Evolutionary conservation across 1,140 invertebrate genomes (phyloP), one percentile per base, ranked within the genome.

Genomic region (Triops longicaudatus): DNA sequence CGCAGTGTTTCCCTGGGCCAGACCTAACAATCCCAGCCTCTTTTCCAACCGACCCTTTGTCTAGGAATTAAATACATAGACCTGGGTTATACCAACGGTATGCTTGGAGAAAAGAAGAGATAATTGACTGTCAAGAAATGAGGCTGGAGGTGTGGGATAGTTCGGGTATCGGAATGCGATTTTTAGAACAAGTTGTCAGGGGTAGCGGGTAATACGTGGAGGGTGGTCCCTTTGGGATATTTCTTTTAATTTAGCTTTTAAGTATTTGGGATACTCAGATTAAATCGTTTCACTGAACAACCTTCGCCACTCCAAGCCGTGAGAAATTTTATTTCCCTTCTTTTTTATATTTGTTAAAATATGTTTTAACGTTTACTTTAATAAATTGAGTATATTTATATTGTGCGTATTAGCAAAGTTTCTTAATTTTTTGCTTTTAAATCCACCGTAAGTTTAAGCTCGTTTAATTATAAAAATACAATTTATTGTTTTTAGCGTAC

Each of bases 41-140:
- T 63, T 44, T n/a, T 22, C 50, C 50, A 22, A 63, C 50, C 50
- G 43, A 4, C 31, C 31, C 31, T 7, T 63, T 63, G 22, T 63
- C 50, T 63, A 22, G 22, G 22, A 63, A 63, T 63, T 63, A 63
- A 63, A 63, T 63, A 63, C 14, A 63, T 63, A 22, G 50, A 63
- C 14, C 50, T 63, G 14, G 50, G 50, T 6, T 22, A 14, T n/a
- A 63, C 14, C 50, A 63, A 63, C 31, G 50, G 50, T n/a, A 63
- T 63, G 50, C 22, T 17, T 14, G 14, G 50, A 22, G 50, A 63
- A 63, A 63, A 63, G 50, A 63, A 63, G 50, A 63, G 50, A 63
- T 63, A 63, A 63, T 63, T 22, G 50, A 63, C 50, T 63, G 50
- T 63, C 50, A 63, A 63, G 50, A 63, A 63, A 63, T 63, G 50